Conservation (phyloP, 2,113 vertebrate genomes). For the Panurus biarmicus region DNA sequence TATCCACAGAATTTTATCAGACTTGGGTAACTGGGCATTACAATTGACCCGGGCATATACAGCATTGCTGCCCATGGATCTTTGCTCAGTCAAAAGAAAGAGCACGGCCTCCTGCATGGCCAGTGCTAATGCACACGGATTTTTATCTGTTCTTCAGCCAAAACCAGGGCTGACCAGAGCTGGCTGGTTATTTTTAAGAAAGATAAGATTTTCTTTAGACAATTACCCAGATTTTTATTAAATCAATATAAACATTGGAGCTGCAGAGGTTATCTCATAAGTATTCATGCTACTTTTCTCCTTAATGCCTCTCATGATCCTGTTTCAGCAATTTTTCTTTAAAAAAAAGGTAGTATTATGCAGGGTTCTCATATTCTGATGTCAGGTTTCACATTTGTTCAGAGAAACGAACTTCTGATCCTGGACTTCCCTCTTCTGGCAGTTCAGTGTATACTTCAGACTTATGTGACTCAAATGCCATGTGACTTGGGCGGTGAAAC, state of each 20-base stretch:
- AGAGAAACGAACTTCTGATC: slow-evolving; percentile 25
- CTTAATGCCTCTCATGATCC: not conserved
- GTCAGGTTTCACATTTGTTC: not conserved
- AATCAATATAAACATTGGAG: not conserved
- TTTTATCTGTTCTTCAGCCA: not conserved
- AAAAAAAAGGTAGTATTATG: not conserved
- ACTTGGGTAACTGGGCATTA: not conserved
- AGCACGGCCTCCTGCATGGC: not conserved
- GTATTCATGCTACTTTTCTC: not conserved
- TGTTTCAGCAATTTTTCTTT: not conserved
- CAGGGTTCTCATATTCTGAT: not conserved
- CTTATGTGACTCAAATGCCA: not conserved
- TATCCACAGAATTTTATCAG: not conserved
- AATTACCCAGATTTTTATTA: not conserved
- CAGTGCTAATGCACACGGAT: accelerated
- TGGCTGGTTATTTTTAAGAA: not conserved
- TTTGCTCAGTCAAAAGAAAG: not conserved
- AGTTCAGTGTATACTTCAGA: slow-evolving; percentile 29
- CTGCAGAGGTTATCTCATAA: not conserved
- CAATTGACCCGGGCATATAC: not conserved
- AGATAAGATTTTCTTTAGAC: not conserved
- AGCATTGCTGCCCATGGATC: not conserved
- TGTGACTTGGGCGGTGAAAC: not conserved
- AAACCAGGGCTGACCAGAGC: not conserved
- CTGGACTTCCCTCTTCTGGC: slow-evolving; percentile 62